Percentiles rank a stretch among this genome's conserved stretches.
Evolutionary conservation across 2,797 vertebrate genomes (phyloP).

Genomic region (Valencia hispanica): DNA sequence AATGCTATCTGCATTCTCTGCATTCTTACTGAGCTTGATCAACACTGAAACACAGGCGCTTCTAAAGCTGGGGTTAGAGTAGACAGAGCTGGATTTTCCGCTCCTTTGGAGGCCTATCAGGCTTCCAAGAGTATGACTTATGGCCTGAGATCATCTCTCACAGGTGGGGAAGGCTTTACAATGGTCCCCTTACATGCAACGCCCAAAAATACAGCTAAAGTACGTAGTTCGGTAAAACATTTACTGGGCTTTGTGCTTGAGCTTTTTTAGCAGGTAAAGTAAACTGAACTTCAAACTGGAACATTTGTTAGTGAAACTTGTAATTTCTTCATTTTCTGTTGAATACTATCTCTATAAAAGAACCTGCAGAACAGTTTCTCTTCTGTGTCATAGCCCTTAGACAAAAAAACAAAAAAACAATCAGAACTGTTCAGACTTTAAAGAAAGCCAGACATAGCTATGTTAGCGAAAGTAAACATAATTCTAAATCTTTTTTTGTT

Average conservation of each 20-base stretch:
- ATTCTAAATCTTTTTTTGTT: no score
- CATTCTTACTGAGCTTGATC: slow-evolving; percentile 83
- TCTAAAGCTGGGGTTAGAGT: slow-evolving; percentile 75
- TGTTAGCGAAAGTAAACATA: no score
- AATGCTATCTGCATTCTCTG: slow-evolving; percentile 84
- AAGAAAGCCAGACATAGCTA: background rate
- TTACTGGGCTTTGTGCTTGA: slow-evolving; percentile 68
- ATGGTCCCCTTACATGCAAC: slow-evolving; percentile 73
- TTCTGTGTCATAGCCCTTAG: background rate
- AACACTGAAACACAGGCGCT: slow-evolving; percentile 76
- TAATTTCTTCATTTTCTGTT: background rate
- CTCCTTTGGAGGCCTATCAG: slow-evolving; percentile 77
- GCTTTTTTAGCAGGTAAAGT: slow-evolving; percentile 67
- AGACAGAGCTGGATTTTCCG: slow-evolving; percentile 80
- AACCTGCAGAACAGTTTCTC: background rate
- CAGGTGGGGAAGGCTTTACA: slow-evolving; percentile 76
- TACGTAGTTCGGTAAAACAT: slow-evolving; percentile 73
- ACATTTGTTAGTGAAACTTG: slow-evolving; percentile 36
- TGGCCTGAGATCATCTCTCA: slow-evolving; percentile 78
- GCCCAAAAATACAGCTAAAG: slow-evolving; percentile 63
- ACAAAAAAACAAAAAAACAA: background rate
- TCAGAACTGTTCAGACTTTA: background rate
- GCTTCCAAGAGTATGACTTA: slow-evolving; percentile 78
- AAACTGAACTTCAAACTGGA: slow-evolving; percentile 39
- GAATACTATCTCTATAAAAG: background rate